Base-by-base conservation (phyloP, 2,113 vertebrate species). In the Lynx canadensis region DNA sequence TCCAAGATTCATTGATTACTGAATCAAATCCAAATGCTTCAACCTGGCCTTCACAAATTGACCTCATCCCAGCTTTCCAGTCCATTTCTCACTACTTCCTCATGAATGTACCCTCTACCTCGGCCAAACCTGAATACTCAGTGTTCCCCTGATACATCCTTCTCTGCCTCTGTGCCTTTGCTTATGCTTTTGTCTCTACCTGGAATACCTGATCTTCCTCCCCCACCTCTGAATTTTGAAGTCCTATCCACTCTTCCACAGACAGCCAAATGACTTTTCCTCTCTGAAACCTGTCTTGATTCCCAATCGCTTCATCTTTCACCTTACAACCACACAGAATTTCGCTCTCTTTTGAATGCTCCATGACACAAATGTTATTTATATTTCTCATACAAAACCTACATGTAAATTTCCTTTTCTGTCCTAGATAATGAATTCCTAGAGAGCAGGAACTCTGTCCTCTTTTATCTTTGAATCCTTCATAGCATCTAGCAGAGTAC, bases 371-470 rank as follows among this genome's bases (percentile, higher is more conserved):
- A 52, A 79, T 33, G 76, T 45, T 74, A 25, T 55, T 94, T 50
- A 16, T 41, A 57, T 78, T 96, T 89, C 52, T 91, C 19, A 41
- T 73, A 45, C 23, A 45, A 36, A 71, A 78, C 29, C 92, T 79
- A 48, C 29, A 31, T 68, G 14, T 71, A 66, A 74, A 52, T 63
- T 92, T 66, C 11, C 29, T 95, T 85, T 93, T 97, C 41, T 82
- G 5, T 71, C 33, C 52, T 65, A 48, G n/a, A 73, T 76, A 83
- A 80, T 65, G 60, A 92, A 55, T 95, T 94, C 69, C 69, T 96
- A 94, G 73, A 92, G 81, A 95, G 50, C 31, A 91, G 31, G 45
- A 92, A 25, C 27, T 71, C 0, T 68, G 45, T 78, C 45, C 31
- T 71, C 89, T 69, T 38, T 48, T 65, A 74, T 76, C 33, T 94